A percentile compares a stretch with the other conserved stretches of the same genome.
phyloP scores from a whole-genome alignment of 2,888 invertebrate species.

The Brenthis ino region DNA sequence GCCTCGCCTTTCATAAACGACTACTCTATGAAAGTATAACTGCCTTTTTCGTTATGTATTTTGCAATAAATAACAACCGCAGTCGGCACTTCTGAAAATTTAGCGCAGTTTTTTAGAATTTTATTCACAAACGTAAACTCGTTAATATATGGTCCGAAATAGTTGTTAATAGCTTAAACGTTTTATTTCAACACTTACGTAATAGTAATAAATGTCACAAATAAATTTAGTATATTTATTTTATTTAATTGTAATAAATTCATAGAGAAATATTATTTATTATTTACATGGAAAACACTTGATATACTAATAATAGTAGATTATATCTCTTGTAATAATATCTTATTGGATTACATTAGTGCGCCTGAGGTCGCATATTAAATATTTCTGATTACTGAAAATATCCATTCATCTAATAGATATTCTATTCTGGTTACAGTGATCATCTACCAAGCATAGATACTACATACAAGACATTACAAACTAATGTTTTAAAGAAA shows the following conservation, averaged over 20 bases:
- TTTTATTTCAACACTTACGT: conserved; percentile 3
- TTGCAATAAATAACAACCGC: conserved; percentile 42
- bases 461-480: too few species aligned
- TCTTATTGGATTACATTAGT: too few species aligned
- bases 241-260: background rate
- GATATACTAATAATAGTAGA: too few species aligned
- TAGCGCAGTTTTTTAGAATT: conserved; percentile 30
- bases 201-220: background rate
- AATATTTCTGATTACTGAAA: too few species aligned
- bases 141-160: conserved; percentile 16
- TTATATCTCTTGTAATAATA: too few species aligned
- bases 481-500: too few species aligned
- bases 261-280: too few species aligned
- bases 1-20: conserved; percentile 59
- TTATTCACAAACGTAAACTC: conserved; percentile 18
- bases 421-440: too few species aligned
- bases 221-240: background rate
- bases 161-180: conserved; percentile 1
- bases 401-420: too few species aligned
- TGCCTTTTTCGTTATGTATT: conserved; percentile 38
- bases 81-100: conserved; percentile 38
- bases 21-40: conserved; percentile 41
- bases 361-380: too few species aligned
- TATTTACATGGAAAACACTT: too few species aligned
- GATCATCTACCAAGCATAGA: too few species aligned